Evolutionary conservation across 2,888 invertebrate species (phyloP).

Genomic region (Euzetes globulus): DNA sequence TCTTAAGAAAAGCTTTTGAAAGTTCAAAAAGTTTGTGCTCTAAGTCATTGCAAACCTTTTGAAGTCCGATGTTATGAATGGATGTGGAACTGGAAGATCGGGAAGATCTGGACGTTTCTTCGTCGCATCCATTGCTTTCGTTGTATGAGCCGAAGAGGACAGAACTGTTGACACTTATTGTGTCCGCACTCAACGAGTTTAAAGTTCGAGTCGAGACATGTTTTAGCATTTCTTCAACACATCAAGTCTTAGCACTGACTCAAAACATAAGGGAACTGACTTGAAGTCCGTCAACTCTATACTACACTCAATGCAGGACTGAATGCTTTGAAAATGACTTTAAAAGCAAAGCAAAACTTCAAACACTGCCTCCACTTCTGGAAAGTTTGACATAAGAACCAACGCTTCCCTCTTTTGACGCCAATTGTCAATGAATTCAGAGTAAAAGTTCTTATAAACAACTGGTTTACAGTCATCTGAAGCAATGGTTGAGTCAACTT

Average conservation of each 20-base stretch:
- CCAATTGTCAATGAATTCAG: background rate
- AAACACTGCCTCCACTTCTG: background rate
- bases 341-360: background rate
- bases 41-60: constrained; percentile 21
- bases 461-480: background rate
- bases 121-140: constrained; percentile 33
- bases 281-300: no score
- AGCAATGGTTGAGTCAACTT: no score
- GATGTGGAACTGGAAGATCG: constrained; percentile 41
- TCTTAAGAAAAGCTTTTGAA: background rate
- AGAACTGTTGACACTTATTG: constrained; percentile 40
- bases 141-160: constrained; percentile 38
- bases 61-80: constrained; percentile 36
- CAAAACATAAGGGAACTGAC: no score
- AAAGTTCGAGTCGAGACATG: constrained; percentile 30
- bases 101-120: constrained; percentile 37
- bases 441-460: background rate
- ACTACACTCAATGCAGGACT: background rate
- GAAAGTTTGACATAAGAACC: background rate
- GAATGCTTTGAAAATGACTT: background rate
- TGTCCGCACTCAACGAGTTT: constrained; percentile 34
- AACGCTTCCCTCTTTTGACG: background rate
- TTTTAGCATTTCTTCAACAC: constrained; percentile 21
- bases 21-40: background rate
- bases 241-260: background rate